phyloP scores from a whole-genome alignment of 2,888 invertebrate species.

The Papilio demoleus region DNA sequence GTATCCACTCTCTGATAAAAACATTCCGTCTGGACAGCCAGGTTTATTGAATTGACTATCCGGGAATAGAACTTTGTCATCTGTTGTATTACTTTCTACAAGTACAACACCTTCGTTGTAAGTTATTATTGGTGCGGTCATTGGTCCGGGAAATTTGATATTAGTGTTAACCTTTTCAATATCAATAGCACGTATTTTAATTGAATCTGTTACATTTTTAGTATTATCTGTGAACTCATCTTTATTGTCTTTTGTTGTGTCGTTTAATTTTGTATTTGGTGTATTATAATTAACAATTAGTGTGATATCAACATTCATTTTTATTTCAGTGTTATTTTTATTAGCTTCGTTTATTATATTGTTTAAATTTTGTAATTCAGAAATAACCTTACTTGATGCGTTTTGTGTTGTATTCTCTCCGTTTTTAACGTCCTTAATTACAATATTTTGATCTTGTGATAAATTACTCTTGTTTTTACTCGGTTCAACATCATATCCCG shows the following conservation, averaged over 20 bases:
- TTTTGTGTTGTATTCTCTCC: neutral
- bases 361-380: neutral
- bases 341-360: neutral
- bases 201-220: neutral
- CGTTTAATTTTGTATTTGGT: neutral
- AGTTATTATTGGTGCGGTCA: neutral
- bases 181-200: neutral
- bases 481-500: neutral
- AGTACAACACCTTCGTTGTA: slow-evolving; percentile 9
- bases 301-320: slow-evolving; percentile 33
- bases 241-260: neutral
- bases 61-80: slow-evolving; percentile 21
- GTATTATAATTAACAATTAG: slow-evolving; percentile 27
- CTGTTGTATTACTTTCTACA: slow-evolving; percentile 5
- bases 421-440: neutral
- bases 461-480: neutral
- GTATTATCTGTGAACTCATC: neutral
- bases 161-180: slow-evolving; percentile 2
- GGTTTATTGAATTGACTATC: slow-evolving; percentile 1
- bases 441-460: neutral
- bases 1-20: slow-evolving; percentile 23
- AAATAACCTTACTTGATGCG: slow-evolving; percentile 14
- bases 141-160: slow-evolving; percentile 33
- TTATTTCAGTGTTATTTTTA: slow-evolving; percentile 12
- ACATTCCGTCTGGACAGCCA: slow-evolving; percentile 23